Conservation (phyloP, 2,888 invertebrate species). For the Cosmia pyralina region DNA sequence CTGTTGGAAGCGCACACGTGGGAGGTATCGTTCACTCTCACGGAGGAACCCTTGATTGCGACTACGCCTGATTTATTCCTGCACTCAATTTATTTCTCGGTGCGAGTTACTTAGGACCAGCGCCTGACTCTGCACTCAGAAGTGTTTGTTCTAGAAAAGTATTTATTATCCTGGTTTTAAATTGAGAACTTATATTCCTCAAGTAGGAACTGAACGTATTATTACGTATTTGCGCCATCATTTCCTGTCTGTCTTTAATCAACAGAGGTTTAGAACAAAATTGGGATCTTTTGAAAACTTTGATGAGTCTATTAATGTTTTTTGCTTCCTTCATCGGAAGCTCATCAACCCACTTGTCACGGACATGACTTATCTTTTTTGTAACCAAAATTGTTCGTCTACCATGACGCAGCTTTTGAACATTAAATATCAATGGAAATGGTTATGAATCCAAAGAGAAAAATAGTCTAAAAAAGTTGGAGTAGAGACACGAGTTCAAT, state of each 20-base stretch:
- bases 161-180: slow-evolving; percentile 26
- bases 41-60: slow-evolving; percentile 77
- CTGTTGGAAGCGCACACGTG: slow-evolving; percentile 74
- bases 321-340: background rate
- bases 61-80: slow-evolving; percentile 76
- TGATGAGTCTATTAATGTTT: background rate
- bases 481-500: slow-evolving; percentile 28
- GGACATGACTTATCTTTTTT: background rate
- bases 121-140: slow-evolving; percentile 20
- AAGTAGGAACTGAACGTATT: background rate
- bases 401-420: no score
- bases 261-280: background rate
- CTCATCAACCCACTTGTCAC: background rate
- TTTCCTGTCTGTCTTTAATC: slow-evolving; percentile 19
- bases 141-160: slow-evolving; percentile 26
- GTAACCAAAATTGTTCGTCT: no score
- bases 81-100: slow-evolving; percentile 66
- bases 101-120: slow-evolving; percentile 41
- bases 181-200: slow-evolving; percentile 24
- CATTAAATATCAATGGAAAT: background rate
- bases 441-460: background rate
- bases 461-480: background rate
- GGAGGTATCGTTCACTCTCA: slow-evolving; percentile 73
- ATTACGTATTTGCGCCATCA: background rate
- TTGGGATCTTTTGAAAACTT: background rate